Evolutionary conservation across 2,797 vertebrate species (phyloP), one percentile per base, ranked within the genome.

Genomic region (Sebastes umbrosus): DNA sequence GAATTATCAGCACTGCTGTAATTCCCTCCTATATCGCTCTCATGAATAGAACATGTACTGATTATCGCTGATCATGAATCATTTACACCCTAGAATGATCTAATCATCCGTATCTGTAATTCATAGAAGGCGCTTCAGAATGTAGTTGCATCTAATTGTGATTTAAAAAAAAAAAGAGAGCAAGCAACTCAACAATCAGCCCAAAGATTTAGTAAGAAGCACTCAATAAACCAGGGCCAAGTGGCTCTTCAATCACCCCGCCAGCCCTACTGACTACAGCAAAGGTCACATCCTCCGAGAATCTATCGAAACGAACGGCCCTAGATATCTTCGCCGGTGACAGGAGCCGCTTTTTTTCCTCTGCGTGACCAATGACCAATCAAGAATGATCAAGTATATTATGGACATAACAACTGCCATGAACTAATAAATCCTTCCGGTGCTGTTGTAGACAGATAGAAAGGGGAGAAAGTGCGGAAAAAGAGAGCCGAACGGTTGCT

Each of bases 231-330:
- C n/a, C 34, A 6, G 27, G 54, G 14, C 69, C 58, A 63, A 63
- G 65, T 58, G 60, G 43, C 73, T 90, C 82, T 82, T 92, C 89
- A 82, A 82, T 93, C 91, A 82, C 82, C 54, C 52, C n/a, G 4
- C 7, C 27, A 72, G 58, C 68, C 58, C 62, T n/a, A 77, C 73
- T 57, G 78, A 78, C 77, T 82, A 79, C 77, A 78, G 77, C 80
- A 93, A 94, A 94, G 92, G 92, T 94, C 93, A 92, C 68, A 55
- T 87, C 90, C 86, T 86, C 25, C 14, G 86, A 90, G 89, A 50
- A 75, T 85, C 68, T 78, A 77, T 89, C 13, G 75, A 84, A 92
- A 75, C 29, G 16, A 80, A 63, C 14, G 29, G 68, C 55, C 69
- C 71, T 66, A 83, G 88, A 91, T 91, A 90, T 92, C 89, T 88